Percentiles rank a stretch among this genome's conserved stretches.
Evolutionary conservation across 2,113 vertebrate genomes (phyloP).

Genomic region (Hydrolagus affinis): DNA sequence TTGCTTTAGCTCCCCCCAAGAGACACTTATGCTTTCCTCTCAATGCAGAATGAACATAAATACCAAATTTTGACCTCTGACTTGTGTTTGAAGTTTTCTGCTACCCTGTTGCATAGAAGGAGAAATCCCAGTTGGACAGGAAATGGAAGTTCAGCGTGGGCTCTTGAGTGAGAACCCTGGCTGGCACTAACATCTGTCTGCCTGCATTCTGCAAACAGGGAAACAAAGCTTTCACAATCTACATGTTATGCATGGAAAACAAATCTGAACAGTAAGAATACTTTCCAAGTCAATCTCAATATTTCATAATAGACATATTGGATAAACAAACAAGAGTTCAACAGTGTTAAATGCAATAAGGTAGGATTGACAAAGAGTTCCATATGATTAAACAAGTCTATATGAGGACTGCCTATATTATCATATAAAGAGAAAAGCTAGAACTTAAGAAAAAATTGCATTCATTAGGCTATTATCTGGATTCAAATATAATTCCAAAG

Average conservation of each 20-base stretch:
- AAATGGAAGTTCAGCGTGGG: neutral
- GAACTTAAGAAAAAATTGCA: neutral
- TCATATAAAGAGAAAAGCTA: neutral
- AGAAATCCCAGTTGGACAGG: neutral
- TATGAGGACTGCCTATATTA: neutral
- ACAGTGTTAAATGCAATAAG: neutral
- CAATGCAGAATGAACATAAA: slow-evolving; percentile 63
- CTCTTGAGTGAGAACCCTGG: neutral
- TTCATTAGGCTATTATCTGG: neutral
- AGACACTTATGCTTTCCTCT: slow-evolving; percentile 43
- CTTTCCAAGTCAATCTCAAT: neutral
- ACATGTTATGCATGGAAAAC: no score
- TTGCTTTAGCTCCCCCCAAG: slow-evolving; percentile 50
- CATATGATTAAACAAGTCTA: neutral
- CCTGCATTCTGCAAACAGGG: neutral
- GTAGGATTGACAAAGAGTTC: neutral
- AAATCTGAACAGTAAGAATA: no score
- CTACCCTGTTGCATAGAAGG: neutral
- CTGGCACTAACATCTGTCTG: neutral
- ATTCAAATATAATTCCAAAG: neutral
- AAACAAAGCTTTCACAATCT: neutral
- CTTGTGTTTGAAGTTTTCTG: slow-evolving; percentile 47
- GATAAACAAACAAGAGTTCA: neutral
- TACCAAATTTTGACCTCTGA: slow-evolving; percentile 59
- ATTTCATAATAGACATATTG: neutral